Conservation (phyloP, 2,113 vertebrate genomes). For the Raja brachyura region DNA sequence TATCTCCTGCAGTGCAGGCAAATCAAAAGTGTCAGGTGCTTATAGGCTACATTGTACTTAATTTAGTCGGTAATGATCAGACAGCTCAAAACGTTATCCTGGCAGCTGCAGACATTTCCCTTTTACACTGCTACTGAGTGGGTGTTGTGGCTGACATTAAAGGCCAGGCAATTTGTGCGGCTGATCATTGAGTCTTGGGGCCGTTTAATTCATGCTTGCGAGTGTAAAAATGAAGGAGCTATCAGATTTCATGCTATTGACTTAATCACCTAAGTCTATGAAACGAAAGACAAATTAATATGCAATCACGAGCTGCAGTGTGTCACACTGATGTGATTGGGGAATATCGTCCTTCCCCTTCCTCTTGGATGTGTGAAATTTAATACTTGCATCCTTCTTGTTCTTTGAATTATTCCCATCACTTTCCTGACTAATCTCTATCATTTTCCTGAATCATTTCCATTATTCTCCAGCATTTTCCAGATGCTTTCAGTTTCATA, state of each 20-base stretch:
- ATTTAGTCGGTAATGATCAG: conserved; percentile 50
- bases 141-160: conserved; percentile 52
- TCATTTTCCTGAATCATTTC: too few relatives aligned
- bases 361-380: background rate
- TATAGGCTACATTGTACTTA: conserved; percentile 47
- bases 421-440: too few relatives aligned
- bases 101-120: conserved; percentile 45
- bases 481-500: background rate
- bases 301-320: background rate
- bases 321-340: background rate
- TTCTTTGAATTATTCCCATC: background rate
- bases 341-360: background rate
- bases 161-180: conserved; percentile 49
- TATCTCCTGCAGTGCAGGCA: conserved; percentile 50
- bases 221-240: conserved; percentile 37
- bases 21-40: conserved; percentile 56
- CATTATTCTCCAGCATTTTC: background rate
- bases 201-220: conserved; percentile 43
- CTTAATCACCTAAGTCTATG: background rate
- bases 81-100: conserved; percentile 43
- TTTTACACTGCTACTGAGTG: conserved; percentile 48
- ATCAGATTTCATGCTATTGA: background rate
- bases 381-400: background rate
- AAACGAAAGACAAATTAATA: conserved; percentile 4
- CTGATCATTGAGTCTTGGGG: conserved; percentile 50